Base-by-base conservation (phyloP, 2,113 vertebrate genomes). In the Spea multiplicata region DNA sequence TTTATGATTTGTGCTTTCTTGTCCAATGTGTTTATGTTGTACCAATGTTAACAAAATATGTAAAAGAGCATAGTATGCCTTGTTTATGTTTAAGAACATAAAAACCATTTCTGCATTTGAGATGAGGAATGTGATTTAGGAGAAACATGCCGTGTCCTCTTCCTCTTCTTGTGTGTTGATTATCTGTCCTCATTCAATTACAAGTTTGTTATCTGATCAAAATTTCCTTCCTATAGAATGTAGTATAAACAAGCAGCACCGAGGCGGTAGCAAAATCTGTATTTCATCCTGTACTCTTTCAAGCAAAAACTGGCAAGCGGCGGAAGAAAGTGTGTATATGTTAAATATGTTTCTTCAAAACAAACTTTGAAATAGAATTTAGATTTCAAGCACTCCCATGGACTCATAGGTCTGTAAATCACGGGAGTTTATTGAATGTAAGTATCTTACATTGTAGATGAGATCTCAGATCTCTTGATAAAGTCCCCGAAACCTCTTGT, bases 161-260 rank as follows among this genome's bases (percentile, higher is more conserved):
- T 71, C 17, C 53, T 75, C 46, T 45, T 53, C 47, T 55, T 30
- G 69, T 66, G 65, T 47, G 72, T 57, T 66, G 69, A 66, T 66
- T 7, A 66, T 73, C 47, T 53, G 30, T 30, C 68, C 66, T 44
- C 69, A 66, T 79, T 69, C 47, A 65, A 45, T n/a, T 13, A 66
- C 44, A 30, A 12, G 70, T 65, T 73, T 17, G 1, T 44, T 48
- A 72, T 79, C 70, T 66, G 49, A 66, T 79, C 44, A 5, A 79
- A 17, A 65, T 57, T 78, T 79, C 70, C 76, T 73, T 79, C 61
- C 76, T 66, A 55, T 50, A 46, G 10, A 53, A 70, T 9, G 52
- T 47, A 52, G 57, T 9, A 64, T 71, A 64, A 78, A 62, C 57
- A 65, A 50, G 10, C 57, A 46, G 8, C 13, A 10, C 5, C 13